These are phyloP conservation scores for Cephonodes hylas DNA, from an alignment of 2,888 invertebrate genomes.

Conservation along the genomic window DNA sequence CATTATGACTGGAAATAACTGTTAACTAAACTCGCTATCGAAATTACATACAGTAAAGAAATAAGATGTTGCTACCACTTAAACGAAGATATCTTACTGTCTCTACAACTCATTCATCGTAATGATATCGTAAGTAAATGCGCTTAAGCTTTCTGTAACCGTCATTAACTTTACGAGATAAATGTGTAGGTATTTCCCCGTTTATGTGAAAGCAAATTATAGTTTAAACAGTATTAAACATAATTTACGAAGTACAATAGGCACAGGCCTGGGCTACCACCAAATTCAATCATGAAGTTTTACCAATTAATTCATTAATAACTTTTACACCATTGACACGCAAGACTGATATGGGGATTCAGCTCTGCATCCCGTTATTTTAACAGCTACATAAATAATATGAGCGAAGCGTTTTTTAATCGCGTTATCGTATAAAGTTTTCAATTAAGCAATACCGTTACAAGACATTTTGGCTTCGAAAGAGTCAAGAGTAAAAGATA, in stretches of 20 bases:
- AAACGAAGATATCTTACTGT: too few species aligned
- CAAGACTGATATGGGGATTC: neutral
- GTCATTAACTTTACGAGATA: neutral
- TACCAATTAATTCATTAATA: neutral
- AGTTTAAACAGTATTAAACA: too few species aligned
- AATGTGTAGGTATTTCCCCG: too few species aligned
- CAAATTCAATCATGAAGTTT: neutral
- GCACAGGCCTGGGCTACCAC: too few species aligned
- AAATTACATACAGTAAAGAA: too few species aligned
- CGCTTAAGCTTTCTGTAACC: too few species aligned
- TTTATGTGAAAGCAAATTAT: too few species aligned
- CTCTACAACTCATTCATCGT: too few species aligned
- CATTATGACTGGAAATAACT: too few species aligned
- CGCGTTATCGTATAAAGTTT: neutral
- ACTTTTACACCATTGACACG: neutral
- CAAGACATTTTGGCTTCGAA: neutral
- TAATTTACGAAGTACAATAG: neutral
- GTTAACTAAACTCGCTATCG: too few species aligned
- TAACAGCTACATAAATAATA: slow-evolving; percentile 6
- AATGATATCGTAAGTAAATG: too few species aligned
- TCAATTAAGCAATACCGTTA: slow-evolving; percentile 1
- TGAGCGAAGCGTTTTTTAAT: neutral
- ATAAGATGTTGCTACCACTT: too few species aligned
- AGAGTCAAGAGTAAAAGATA: slow-evolving; percentile 8
- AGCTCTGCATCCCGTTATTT: neutral